Evolutionary conservation across 2,113 vertebrate species (phyloP), one percentile per base, ranked within the genome.

Genomic region (Thunnus maccoyii): DNA sequence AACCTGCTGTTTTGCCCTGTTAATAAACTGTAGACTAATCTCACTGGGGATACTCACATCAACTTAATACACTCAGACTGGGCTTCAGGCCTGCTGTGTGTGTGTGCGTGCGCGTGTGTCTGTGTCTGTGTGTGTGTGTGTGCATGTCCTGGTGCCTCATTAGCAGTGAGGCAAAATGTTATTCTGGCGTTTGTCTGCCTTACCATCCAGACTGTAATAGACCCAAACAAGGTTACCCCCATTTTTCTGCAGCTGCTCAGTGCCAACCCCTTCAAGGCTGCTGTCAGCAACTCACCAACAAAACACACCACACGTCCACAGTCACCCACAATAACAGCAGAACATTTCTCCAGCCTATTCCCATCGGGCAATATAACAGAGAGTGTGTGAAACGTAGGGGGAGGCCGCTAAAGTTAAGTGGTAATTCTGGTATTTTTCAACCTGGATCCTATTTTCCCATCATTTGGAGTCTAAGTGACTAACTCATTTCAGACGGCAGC

Each of bases 201-300:
- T 64, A 80, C 36, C 57, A 55, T 62, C 16, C 61, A 67, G 55
- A 64, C 60, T 65, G 17, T 79, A 68, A 88, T 64, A 54, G 48
- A 16, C 56, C 58, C 25, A 57, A 88, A 85, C 77, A 82, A 81
- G 71, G 62, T 76, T 73, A 54, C 22, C 74, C 78, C 18, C 2
- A 46, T 64, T 84, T 83, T 68, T 57, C 65, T 75, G 46, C 63
- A 78, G 75, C 41, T 84, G 5, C 67, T 62, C 10, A 36, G 48
- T 50, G 55, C 63, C 76, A 84, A n/a, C 50, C 15, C 30, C 65
- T 82, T 75, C 20, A 73, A 81, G 65, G 66, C 9, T 88, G 64
- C 78, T 64, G 60, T 62, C 75, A 63, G 65, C 71, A 83, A 77
- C 52, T 12, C 36, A 58, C 1, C n/a, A 85, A 50, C 66, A 77